Evolutionary conservation across 1,140 invertebrate genomes (phyloP).

Genomic region (Glossosoma conforme): DNA sequence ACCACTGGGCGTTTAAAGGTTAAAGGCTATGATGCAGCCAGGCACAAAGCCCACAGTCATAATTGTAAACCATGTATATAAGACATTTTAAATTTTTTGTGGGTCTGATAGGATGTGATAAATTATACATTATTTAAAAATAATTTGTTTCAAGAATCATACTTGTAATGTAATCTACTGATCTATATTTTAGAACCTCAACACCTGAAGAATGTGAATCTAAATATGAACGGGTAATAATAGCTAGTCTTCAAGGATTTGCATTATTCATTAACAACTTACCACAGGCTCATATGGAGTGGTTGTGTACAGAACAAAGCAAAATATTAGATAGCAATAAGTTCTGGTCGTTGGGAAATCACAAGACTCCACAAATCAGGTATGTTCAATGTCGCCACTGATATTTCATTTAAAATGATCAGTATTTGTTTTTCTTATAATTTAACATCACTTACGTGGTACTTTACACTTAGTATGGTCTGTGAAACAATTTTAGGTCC

Average conservation of each 20-base stretch:
- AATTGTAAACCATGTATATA: no score
- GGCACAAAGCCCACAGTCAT: no score
- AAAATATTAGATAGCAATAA: slow-evolving; percentile 56
- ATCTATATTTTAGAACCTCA: slow-evolving; percentile 30
- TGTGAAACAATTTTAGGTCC: slow-evolving; percentile 44
- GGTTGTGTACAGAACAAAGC: slow-evolving; percentile 46
- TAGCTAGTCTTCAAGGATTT: slow-evolving; percentile 63
- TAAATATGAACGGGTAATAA: slow-evolving; percentile 65
- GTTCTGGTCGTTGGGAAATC: slow-evolving; percentile 69
- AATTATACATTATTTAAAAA: no score
- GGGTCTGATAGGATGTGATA: no score
- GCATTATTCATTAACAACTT: slow-evolving; percentile 56
- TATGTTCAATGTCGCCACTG: slow-evolving; percentile 18
- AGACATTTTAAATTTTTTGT: no score
- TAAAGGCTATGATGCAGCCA: no score
- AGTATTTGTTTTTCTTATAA: no score
- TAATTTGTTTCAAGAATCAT: no score
- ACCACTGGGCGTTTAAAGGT: no score
- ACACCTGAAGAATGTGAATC: slow-evolving; percentile 66
- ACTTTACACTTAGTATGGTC: no score
- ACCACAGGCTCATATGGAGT: slow-evolving; percentile 46
- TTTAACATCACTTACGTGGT: no score
- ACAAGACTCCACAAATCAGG: slow-evolving; percentile 52
- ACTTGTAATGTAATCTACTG: no score
- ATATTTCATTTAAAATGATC: background rate